A percentile compares a stretch with the other conserved stretches of the same genome.
These are phyloP conservation scores for Aproaerema taeniolella DNA, from an alignment of 2,888 invertebrate species.

Conservation along the genomic window DNA sequence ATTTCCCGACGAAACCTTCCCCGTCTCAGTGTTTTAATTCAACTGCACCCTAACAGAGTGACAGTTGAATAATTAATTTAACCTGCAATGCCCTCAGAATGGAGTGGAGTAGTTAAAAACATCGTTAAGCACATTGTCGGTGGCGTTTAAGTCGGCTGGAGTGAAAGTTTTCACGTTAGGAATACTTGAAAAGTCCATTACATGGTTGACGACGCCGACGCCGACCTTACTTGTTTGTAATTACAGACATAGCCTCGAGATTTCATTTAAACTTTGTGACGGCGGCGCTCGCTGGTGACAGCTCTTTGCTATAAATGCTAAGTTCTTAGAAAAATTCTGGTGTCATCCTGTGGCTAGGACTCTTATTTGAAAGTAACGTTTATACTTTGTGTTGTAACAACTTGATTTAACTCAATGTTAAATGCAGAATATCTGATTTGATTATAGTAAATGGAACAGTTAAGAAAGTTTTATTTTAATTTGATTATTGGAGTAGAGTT, in stretches of 20 bases:
- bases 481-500: too few relatives aligned
- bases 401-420: too few relatives aligned
- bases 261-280: conserved; percentile 71
- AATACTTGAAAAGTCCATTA: conserved; percentile 76
- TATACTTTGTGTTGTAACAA: too few relatives aligned
- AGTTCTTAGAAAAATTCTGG: conserved; percentile 43
- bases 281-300: conserved; percentile 46
- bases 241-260: conserved; percentile 65
- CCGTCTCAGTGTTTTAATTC: too few relatives aligned
- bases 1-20: too few relatives aligned
- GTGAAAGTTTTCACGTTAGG: conserved; percentile 71
- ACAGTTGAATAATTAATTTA: conserved; percentile 53
- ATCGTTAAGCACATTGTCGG: conserved; percentile 71
- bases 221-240: conserved; percentile 66
- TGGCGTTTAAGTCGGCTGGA: conserved; percentile 58
- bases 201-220: conserved; percentile 60
- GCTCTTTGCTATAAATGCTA: conserved; percentile 49
- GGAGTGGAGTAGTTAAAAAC: conserved; percentile 68
- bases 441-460: too few relatives aligned
- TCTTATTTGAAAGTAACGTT: too few relatives aligned
- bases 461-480: too few relatives aligned
- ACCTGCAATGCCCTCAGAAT: conserved; percentile 53
- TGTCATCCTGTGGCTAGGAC: conserved; percentile 19
- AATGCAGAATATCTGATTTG: too few relatives aligned
- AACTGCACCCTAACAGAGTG: conserved; percentile 17